phyloP scores from a whole-genome alignment of 2,888 invertebrate genomes.

The Encarsia formosa region DNA sequence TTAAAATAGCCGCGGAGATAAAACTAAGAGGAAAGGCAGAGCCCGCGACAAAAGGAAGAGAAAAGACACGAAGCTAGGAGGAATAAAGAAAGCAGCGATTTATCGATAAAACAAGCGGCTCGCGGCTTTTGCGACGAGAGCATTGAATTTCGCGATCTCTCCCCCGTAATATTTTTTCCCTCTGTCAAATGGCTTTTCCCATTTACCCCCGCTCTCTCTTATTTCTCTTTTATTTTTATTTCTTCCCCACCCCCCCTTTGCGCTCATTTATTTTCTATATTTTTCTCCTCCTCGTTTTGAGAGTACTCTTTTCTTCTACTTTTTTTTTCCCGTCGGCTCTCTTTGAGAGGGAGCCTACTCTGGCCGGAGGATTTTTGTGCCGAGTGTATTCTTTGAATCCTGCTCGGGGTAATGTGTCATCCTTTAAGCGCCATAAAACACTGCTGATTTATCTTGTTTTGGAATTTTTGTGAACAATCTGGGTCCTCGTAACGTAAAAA shows the following conservation, averaged over 20 bases:
- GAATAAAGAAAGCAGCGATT: constrained; percentile 25
- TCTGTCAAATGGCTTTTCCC: constrained; percentile 3
- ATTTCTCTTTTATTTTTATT: neutral
- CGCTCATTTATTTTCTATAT: neutral
- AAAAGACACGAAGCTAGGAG: constrained; percentile 15
- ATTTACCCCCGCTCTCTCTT: neutral
- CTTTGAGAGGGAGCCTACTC: neutral
- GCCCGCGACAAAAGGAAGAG: neutral
- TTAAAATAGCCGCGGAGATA: neutral
- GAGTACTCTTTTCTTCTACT: neutral
- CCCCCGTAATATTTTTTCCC: constrained; percentile 4
- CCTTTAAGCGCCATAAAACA: too few species aligned
- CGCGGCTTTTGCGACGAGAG: neutral
- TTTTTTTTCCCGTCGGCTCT: neutral
- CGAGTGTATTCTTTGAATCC: too few species aligned
- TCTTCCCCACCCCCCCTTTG: neutral
- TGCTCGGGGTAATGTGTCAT: too few species aligned
- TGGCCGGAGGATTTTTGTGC: too few species aligned
- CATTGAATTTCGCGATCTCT: constrained; percentile 12
- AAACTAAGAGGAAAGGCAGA: constrained; percentile 5
- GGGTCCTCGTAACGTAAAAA: too few species aligned
- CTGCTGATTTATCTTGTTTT: too few species aligned
- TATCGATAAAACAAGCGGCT: constrained; percentile 22
- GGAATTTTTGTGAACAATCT: too few species aligned
- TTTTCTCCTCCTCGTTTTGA: neutral